These are phyloP conservation scores for Pseudomyrmex sp. DNA, from an alignment of 1,140 invertebrate genomes.

Conservation along the genomic window DNA sequence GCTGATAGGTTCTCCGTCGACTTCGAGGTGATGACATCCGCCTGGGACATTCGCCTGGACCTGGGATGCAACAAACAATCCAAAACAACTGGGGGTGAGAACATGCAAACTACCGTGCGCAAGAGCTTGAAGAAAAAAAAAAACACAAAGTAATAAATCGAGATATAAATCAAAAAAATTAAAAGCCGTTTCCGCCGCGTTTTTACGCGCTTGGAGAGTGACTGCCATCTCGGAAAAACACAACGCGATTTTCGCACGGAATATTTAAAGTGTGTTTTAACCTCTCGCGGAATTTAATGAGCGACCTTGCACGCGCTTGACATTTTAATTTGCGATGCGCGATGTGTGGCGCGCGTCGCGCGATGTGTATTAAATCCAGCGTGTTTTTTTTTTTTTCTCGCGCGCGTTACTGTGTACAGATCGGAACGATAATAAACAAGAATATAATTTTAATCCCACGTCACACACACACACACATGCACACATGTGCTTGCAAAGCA, in stretches of 20 bases:
- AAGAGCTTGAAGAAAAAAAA: conserved; percentile 78
- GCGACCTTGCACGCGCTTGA: conserved; percentile 21
- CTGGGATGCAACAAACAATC: conserved; percentile 80
- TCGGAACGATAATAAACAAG: no score
- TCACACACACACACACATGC: no score
- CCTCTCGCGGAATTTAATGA: conserved; percentile 19
- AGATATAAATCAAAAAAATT: conserved; percentile 72
- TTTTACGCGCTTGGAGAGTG: not conserved
- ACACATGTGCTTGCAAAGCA: no score
- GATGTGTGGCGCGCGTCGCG: not conserved
- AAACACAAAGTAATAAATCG: not conserved
- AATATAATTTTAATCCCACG: no score
- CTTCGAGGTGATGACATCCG: conserved; percentile 85
- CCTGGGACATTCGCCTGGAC: conserved; percentile 92
- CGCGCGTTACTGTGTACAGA: no score
- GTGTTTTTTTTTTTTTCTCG: not conserved
- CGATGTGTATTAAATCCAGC: not conserved
- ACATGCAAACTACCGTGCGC: conserved; percentile 79
- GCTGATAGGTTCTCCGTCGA: conserved; percentile 82
- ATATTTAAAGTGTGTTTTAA: conserved; percentile 23
- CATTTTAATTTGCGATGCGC: conserved; percentile 17
- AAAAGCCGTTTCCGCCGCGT: conserved; percentile 3
- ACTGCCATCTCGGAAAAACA: not conserved
- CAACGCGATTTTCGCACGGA: not conserved
- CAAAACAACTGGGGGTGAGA: conserved; percentile 79